Evolutionary conservation across 2,888 invertebrate genomes (phyloP).

Genomic region (Fissipunctia ypsillon): DNA sequence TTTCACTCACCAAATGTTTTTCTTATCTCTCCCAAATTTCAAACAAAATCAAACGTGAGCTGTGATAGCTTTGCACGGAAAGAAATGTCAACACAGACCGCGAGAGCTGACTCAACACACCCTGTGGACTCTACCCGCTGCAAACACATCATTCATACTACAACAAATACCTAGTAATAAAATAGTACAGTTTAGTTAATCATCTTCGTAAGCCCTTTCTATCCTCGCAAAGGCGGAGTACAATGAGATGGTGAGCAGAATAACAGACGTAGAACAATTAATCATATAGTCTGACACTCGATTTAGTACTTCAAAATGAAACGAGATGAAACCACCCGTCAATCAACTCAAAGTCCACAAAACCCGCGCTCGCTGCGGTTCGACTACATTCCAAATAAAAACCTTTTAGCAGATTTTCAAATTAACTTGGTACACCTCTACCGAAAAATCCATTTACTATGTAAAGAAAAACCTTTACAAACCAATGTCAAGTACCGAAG

Average conservation of each 20-base stretch:
- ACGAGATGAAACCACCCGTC: conserved; percentile 48
- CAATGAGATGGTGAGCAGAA: neutral
- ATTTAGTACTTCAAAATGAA: conserved; percentile 44
- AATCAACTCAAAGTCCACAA: conserved; percentile 34
- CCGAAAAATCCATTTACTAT: conserved; percentile 40
- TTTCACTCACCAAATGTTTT: conserved; percentile 1
- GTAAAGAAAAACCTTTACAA: conserved; percentile 64
- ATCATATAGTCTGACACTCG: conserved; percentile 41
- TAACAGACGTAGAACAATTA: conserved; percentile 34
- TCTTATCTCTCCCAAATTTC: conserved; percentile 16
- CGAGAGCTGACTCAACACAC: neutral
- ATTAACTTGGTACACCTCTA: conserved; percentile 30
- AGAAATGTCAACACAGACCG: conserved; percentile 23
- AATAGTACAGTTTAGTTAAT: conserved; percentile 17
- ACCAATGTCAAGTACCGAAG: conserved; percentile 61
- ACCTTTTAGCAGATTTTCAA: conserved; percentile 47
- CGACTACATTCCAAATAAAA: conserved; percentile 29
- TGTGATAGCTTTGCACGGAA: conserved; percentile 11
- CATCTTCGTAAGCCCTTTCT: conserved; percentile 11
- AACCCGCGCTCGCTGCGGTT: conserved; percentile 1
- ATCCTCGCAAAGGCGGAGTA: neutral
- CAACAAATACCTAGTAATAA: neutral
- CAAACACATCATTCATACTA: conserved; percentile 20
- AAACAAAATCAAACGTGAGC: conserved; percentile 6
- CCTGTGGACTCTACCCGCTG: neutral